Conservation (phyloP, 2,113 vertebrate genomes). For the Alethe diademata region DNA sequence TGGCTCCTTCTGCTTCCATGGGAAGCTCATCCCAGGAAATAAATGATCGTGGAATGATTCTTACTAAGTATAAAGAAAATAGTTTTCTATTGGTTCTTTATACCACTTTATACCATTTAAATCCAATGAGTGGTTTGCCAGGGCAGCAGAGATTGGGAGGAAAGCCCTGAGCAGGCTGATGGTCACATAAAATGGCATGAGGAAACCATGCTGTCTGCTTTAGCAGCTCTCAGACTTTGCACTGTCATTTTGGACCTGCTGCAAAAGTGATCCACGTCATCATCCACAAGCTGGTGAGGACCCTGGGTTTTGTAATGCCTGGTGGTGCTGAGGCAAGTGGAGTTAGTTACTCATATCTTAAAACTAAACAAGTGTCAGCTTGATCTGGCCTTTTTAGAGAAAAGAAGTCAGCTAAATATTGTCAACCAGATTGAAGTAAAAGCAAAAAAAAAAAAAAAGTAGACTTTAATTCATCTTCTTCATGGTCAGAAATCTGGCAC, state of each 20-base stretch:
- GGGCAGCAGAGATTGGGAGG: accelerated
- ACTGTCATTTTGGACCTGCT: not conserved
- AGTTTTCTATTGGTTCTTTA: not conserved
- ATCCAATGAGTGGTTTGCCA: not conserved
- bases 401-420: not conserved
- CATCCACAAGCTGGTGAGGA: not conserved
- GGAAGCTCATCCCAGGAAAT: not conserved
- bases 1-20: not conserved
- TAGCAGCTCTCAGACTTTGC: not conserved
- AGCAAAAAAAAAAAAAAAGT: not conserved
- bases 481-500: not conserved
- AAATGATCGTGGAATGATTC: not conserved
- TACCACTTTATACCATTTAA: not conserved
- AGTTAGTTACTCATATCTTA: not conserved
- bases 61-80: not conserved
- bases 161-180: not conserved
- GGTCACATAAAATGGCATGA: not conserved
- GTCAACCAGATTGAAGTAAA: not conserved
- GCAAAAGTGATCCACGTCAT: not conserved
- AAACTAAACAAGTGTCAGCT: not conserved
- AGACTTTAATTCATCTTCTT: not conserved
- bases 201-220: not conserved
- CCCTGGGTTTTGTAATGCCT: not conserved
- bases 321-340: not conserved
- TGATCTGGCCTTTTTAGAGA: not conserved